Base-by-base conservation (phyloP, 2,113 vertebrate genomes). In the Megaleporinus macrocephalus region DNA sequence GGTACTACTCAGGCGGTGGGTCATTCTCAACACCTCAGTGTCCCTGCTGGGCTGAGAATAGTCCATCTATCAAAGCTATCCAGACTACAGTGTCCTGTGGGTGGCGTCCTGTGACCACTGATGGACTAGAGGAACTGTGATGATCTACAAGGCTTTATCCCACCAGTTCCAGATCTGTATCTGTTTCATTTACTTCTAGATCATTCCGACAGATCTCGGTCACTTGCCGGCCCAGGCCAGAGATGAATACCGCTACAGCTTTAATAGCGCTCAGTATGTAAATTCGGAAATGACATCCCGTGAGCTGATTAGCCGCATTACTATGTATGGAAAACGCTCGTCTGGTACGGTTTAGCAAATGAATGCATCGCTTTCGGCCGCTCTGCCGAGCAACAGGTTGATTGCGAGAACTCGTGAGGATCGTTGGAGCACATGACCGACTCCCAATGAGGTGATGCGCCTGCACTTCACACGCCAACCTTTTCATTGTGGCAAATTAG, bases 401-500 rank as follows among this genome's bases (percentile, higher is more conserved):
- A 44, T 70, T 70, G 66, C 7, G 24, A 70, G 33, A n/a, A 6
- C 10, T 41, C 5, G 18, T 1, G 11, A 36, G 33, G 66, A 14
- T 14, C 5, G 41, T 9, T 24, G 22, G n/a, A 24, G 53, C 27
- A 30, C 26, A 29, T 29, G 14, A 11, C 26, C 29, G 65, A 68
- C 65, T 70, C 36, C 36, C 33, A 2, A 44, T 33, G 68, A 49
- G 36, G 5, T 33, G 44, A 12, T 68, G 47, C 20, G 66, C 51
- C 6, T 66, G 65, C 26, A 33, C 15, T n/a, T 41, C 41, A 44
- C 41, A 7, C 77, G 22, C 33, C 15, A 22, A 27, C 36, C 73
- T 65, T 53, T 63, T 65, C 10, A 53, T 65, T 63, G 70, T 51
- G 70, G 73, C 73, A 73, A 65, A 79, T 79, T 78, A 81, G 65